Evolutionary conservation across 2,888 invertebrate species (phyloP).

Genomic region (Marasmarcha lunaedactyla): DNA sequence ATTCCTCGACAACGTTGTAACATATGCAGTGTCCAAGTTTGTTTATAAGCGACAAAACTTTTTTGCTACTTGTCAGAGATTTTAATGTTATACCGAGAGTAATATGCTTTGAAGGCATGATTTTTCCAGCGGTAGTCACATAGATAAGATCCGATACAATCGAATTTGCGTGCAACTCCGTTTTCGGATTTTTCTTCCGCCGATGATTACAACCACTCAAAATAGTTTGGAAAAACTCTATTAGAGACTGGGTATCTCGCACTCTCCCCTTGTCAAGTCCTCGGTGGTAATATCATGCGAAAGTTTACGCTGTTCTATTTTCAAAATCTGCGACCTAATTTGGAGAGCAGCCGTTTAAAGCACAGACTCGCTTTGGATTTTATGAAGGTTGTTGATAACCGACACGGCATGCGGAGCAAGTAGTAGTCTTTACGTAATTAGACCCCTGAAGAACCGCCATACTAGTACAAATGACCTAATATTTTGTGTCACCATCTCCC

Average conservation of each 20-base stretch:
- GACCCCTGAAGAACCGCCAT: no score
- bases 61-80: conserved; percentile 21
- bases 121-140: conserved; percentile 3
- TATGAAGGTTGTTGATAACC: no score
- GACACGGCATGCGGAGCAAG: no score
- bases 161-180: conserved; percentile 4
- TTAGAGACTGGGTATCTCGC: conserved; percentile 5
- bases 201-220: conserved; percentile 5
- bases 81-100: conserved; percentile 25
- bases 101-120: conserved; percentile 15
- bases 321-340: no score
- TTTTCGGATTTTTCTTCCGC: conserved; percentile 4
- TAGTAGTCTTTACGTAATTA: no score
- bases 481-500: no score
- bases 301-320: no score
- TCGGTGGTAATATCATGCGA: conserved; percentile 4
- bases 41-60: conserved; percentile 24
- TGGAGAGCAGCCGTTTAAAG: no score
- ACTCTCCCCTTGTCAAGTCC: conserved; percentile 6
- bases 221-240: conserved; percentile 2
- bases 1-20: conserved; percentile 24
- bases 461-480: no score
- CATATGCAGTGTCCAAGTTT: conserved; percentile 25
- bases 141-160: conserved; percentile 7
- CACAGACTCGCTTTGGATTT: no score